Conservation (phyloP, 92 coral and sea anemone species). For the Meandrina meandrites region DNA sequence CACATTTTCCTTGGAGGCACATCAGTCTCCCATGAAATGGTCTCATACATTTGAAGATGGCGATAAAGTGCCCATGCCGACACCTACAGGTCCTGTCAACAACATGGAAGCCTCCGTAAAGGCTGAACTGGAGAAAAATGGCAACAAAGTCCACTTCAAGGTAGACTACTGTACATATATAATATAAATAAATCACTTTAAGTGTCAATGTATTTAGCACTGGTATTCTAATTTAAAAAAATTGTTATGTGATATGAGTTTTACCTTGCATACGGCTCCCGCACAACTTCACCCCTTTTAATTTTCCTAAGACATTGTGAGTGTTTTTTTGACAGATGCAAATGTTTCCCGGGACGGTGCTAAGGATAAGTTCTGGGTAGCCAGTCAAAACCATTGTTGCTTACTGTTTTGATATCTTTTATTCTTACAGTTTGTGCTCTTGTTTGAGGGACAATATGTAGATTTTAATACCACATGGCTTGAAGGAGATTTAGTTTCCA, state of each 20-base stretch:
- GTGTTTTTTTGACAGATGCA: too few relatives aligned
- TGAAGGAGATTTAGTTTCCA: background rate
- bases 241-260: too few relatives aligned
- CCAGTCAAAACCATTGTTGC: background rate
- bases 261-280: too few relatives aligned
- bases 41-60: constrained; percentile 28
- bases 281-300: too few relatives aligned
- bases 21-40: background rate
- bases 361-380: too few relatives aligned
- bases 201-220: too few relatives aligned
- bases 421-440: background rate
- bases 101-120: background rate
- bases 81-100: background rate
- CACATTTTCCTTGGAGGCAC: background rate
- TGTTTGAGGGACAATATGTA: background rate
- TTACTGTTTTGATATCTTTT: background rate
- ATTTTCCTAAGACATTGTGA: too few relatives aligned
- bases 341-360: too few relatives aligned
- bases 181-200: too few relatives aligned
- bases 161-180: too few relatives aligned
- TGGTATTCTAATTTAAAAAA: too few relatives aligned
- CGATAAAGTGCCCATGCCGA: background rate
- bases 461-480: background rate
- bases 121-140: background rate
- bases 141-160: background rate